Evolutionary conservation across 2,888 invertebrate species (phyloP).

Genomic region (Gnatocerus cornutus): DNA sequence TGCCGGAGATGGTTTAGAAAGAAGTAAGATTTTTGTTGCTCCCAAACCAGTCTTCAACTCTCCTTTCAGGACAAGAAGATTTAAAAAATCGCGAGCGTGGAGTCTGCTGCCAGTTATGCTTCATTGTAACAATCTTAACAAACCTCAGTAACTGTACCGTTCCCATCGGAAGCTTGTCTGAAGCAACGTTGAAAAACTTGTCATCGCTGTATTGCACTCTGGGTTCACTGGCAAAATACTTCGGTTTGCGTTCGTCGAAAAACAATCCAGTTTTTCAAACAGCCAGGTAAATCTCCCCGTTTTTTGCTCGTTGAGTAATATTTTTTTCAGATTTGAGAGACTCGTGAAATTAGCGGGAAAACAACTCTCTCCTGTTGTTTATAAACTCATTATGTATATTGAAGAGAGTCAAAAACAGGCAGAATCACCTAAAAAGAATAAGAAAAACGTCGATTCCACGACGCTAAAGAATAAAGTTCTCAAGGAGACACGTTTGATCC

Average conservation of each 20-base stretch:
- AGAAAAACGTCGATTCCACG: slow-evolving; percentile 62
- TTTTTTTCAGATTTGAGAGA: slow-evolving; percentile 72
- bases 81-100: slow-evolving; percentile 69
- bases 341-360: slow-evolving; percentile 76
- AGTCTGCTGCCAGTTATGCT: slow-evolving; percentile 75
- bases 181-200: slow-evolving; percentile 74
- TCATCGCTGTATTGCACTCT: slow-evolving; percentile 74
- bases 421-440: slow-evolving; percentile 59
- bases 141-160: slow-evolving; percentile 73
- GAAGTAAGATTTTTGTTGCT: slow-evolving; percentile 57
- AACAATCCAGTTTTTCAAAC: slow-evolving; percentile 72
- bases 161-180: slow-evolving; percentile 73
- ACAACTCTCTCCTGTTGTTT: slow-evolving; percentile 74
- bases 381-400: slow-evolving; percentile 75
- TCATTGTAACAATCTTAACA: slow-evolving; percentile 73
- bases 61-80: slow-evolving; percentile 66
- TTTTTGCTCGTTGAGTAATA: not conserved
- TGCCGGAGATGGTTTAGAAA: slow-evolving; percentile 61
- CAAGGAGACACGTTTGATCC: slow-evolving; percentile 77
- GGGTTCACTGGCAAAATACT: slow-evolving; percentile 76
- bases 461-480: slow-evolving; percentile 73
- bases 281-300: slow-evolving; percentile 69
- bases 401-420: slow-evolving; percentile 72
- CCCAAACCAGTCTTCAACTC: slow-evolving; percentile 5
- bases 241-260: slow-evolving; percentile 71